Conservation (phyloP, 2,888 invertebrate species). For the Standfussiana lucernea region DNA sequence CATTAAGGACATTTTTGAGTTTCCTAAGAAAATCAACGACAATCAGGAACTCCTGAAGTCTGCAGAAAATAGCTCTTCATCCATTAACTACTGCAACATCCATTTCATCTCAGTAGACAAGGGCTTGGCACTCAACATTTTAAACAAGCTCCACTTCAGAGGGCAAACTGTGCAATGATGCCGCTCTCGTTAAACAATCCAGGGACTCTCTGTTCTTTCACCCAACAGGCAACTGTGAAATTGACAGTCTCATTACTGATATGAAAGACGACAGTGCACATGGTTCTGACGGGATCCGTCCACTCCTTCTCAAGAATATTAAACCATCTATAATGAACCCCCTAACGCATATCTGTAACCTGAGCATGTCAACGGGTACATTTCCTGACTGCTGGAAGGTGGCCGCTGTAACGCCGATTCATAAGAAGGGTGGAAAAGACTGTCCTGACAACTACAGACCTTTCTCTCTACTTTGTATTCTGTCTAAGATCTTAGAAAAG, state of each 20-base stretch:
- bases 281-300: constrained; percentile 1
- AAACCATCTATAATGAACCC: neutral
- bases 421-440: neutral
- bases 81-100: constrained; percentile 1
- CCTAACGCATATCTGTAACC: neutral
- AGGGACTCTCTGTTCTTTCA: constrained; percentile 3
- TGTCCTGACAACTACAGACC: constrained; percentile 14
- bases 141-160: constrained; percentile 5
- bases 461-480: neutral
- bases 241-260: neutral
- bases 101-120: constrained; percentile 3
- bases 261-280: constrained; percentile 7
- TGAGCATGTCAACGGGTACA: constrained; percentile 5
- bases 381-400: neutral
- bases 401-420: neutral
- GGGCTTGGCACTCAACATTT: neutral
- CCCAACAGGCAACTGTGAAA: constrained; percentile 1
- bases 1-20: neutral
- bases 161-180: neutral
- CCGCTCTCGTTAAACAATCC: neutral
- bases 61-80: neutral
- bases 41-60: neutral
- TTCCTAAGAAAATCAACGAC: neutral
- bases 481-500: neutral
- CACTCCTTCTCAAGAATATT: neutral